These are phyloP conservation scores for Nematopogon swammerdamellus DNA, from an alignment of 2,888 invertebrate species.

Conservation along the genomic window DNA sequence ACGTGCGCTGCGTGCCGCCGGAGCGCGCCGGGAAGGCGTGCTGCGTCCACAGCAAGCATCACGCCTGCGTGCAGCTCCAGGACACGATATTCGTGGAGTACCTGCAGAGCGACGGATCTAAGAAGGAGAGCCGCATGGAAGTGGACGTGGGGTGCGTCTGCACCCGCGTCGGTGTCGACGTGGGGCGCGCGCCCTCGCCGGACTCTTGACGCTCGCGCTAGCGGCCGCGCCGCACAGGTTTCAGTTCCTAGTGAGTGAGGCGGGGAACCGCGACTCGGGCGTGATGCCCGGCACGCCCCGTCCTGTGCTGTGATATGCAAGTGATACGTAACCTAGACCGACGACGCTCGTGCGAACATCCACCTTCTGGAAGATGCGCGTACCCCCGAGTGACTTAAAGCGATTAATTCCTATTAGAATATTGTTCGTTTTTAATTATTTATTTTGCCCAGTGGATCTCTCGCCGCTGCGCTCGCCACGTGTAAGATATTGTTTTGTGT, in stretches of 20 bases:
- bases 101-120: not conserved
- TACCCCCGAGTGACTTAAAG: too few species aligned
- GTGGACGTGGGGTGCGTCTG: not conserved
- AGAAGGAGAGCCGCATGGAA: not conserved
- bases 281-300: too few species aligned
- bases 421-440: too few species aligned
- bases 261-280: not conserved
- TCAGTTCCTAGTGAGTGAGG: not conserved
- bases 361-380: too few species aligned
- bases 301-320: too few species aligned
- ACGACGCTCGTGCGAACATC: too few species aligned
- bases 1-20: constrained; percentile 23
- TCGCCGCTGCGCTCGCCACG: too few species aligned
- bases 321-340: too few species aligned
- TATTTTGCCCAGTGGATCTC: too few species aligned
- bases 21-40: constrained; percentile 11
- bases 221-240: not conserved
- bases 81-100: not conserved
- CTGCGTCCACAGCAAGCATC: not conserved
- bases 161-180: not conserved
- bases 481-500: too few species aligned
- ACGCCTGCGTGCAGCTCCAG: not conserved
- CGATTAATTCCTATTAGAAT: too few species aligned
- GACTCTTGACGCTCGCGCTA: not conserved
- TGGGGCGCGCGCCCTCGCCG: not conserved